phyloP scores from a whole-genome alignment of 2,113 vertebrate genomes.

The Cisticola juncidis region DNA sequence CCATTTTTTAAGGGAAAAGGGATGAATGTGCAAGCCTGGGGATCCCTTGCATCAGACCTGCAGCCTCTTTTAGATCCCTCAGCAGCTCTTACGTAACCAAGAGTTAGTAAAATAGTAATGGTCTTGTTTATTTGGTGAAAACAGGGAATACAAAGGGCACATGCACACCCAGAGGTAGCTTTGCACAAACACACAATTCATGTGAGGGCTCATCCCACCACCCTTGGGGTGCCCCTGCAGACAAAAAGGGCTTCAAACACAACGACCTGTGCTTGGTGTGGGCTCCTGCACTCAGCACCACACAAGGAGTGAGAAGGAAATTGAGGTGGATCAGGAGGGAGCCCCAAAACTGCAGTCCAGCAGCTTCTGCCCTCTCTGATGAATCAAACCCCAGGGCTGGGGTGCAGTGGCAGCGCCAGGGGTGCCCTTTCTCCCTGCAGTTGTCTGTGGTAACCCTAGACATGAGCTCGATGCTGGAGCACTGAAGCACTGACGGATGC shows the following conservation, averaged over 20 bases:
- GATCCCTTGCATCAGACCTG: background rate
- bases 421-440: slow-evolving; percentile 1
- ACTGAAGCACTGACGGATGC: slow-evolving; percentile 49
- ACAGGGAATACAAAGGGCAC: background rate
- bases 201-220: background rate
- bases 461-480: background rate
- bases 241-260: background rate
- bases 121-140: background rate
- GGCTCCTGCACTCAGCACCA: background rate
- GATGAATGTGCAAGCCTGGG: background rate
- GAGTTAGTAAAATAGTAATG: background rate
- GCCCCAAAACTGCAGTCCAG: background rate
- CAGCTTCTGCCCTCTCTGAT: background rate
- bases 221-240: background rate
- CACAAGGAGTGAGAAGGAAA: accelerated
- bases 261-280: accelerated
- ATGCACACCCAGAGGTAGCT: accelerated
- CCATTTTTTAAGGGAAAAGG: background rate
- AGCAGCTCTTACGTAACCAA: background rate
- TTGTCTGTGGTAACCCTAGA: slow-evolving; percentile 25
- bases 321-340: accelerated
- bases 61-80: background rate
- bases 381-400: background rate
- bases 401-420: background rate
- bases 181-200: background rate